A percentile compares a stretch with the other conserved stretches of the same genome.
These are phyloP conservation scores for Karalla daura DNA, from an alignment of 2,797 vertebrate genomes.

Conservation along the genomic window DNA sequence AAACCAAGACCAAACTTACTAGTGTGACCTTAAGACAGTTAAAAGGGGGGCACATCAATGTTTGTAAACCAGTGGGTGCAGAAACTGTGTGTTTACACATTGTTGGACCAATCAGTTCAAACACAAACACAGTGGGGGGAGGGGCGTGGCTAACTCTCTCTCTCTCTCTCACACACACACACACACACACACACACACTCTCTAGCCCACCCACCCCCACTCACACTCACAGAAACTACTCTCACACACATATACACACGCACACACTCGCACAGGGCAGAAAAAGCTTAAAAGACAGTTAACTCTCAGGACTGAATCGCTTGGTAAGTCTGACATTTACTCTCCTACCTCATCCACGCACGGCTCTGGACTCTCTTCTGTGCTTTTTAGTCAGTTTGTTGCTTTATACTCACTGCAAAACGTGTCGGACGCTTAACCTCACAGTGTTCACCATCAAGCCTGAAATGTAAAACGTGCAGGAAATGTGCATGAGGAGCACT, in stretches of 20 bases:
- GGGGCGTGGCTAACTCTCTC: conserved; percentile 41
- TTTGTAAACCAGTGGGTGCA: too few relatives aligned
- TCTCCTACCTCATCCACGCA: neutral
- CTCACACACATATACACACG: neutral
- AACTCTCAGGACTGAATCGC: conserved; percentile 3
- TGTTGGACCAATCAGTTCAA: conserved; percentile 82
- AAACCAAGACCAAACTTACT: too few relatives aligned
- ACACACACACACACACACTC: conserved; percentile 2
- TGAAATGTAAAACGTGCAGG: too few relatives aligned
- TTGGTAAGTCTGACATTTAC: conserved; percentile 29
- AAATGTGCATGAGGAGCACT: too few relatives aligned
- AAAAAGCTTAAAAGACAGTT: conserved; percentile 5
- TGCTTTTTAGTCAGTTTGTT: neutral
- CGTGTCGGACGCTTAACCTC: too few relatives aligned
- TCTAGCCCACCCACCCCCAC: neutral
- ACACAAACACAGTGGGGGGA: conserved; percentile 74
- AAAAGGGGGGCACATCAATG: too few relatives aligned
- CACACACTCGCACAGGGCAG: neutral
- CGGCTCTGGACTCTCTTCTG: neutral
- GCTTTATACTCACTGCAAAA: neutral
- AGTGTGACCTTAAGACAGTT: too few relatives aligned
- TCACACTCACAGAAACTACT: neutral
- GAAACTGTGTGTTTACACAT: too few relatives aligned
- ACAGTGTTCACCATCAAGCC: fast-evolving
- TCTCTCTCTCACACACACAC: neutral